Evolutionary conservation across 2,888 invertebrate genomes (phyloP).

Genomic region (Drosophila incognita): DNA sequence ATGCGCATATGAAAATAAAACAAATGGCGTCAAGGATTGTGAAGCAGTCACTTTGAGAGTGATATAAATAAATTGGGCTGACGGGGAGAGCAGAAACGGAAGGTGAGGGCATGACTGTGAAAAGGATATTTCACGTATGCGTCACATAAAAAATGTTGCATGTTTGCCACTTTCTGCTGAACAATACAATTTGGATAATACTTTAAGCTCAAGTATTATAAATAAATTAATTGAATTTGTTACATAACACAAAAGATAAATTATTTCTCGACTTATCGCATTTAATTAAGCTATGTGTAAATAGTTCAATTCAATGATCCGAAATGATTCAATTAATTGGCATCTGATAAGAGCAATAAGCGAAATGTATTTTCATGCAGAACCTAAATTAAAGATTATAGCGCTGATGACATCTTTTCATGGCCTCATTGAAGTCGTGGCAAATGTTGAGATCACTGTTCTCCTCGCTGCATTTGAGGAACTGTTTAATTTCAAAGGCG

Average conservation of each 20-base stretch:
- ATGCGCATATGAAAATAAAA: slow-evolving; percentile 41
- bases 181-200: slow-evolving; percentile 8
- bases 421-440: slow-evolving; percentile 63
- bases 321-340: too few relatives aligned
- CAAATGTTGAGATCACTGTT: slow-evolving; percentile 61
- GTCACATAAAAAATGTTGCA: slow-evolving; percentile 64
- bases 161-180: slow-evolving; percentile 29
- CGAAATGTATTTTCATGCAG: not conserved
- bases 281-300: not conserved
- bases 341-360: not conserved
- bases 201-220: not conserved
- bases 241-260: not conserved
- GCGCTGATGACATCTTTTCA: slow-evolving; percentile 61
- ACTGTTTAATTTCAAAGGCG: slow-evolving; percentile 60
- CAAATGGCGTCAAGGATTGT: slow-evolving; percentile 46
- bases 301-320: not conserved
- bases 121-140: slow-evolving; percentile 35
- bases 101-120: slow-evolving; percentile 30
- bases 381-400: slow-evolving; percentile 52
- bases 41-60: slow-evolving; percentile 56
- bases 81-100: not conserved
- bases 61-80: slow-evolving; percentile 47
- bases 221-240: not conserved
- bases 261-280: not conserved
- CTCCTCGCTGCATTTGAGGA: slow-evolving; percentile 69